Evolutionary conservation across 2,113 vertebrate species (phyloP), one percentile per base, ranked within the genome.

Genomic region (Anseranas semipalmata): DNA sequence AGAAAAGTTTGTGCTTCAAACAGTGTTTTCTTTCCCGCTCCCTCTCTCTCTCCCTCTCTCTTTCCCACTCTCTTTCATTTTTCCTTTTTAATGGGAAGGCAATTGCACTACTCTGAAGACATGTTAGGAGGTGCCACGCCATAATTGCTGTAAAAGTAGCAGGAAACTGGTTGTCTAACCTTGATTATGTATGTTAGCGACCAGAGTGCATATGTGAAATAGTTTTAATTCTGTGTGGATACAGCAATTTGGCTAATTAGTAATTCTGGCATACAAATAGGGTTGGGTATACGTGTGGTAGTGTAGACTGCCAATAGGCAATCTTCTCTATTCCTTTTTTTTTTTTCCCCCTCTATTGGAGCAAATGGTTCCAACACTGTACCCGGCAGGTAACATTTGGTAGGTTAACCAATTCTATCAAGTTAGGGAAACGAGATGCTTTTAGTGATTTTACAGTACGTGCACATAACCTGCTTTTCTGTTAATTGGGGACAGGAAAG

Each of bases 381-480:
- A 43, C 19, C 53, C 66, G 27, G 33, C 21, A 88, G 56, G 58
- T 89, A 72, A 45, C 7, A 55, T 79, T 79, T 17, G 21, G 63
- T 56, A 89, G 43, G 20, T 65, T 87, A 92, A 46, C 33, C 65
- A 22, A 59, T 93, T 71, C 66, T 85, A 81, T 43, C 75, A 37
- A 72, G 83, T 67, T 43, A 59, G 55, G 33, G 56, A 93, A 95
- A 86, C 35, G 68, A 74, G 52, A 32, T 55, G 75, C 77, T 85
- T 83, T 91, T 46, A 84, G 87, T 74, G 85, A 85, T 73, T 75
- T 95, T 92, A 94, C 95, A 90, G 62, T 96, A 85, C n/a, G 84
- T 96, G 96, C 93, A 91, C 89, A 94, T 97, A 98, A 98, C 97
- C 97, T 96, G 95, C 93, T 98, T 98, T 97, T 90, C 87, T 89